phyloP scores from a whole-genome alignment of 2,113 vertebrate genomes.

The Spheniscus mendiculus region DNA sequence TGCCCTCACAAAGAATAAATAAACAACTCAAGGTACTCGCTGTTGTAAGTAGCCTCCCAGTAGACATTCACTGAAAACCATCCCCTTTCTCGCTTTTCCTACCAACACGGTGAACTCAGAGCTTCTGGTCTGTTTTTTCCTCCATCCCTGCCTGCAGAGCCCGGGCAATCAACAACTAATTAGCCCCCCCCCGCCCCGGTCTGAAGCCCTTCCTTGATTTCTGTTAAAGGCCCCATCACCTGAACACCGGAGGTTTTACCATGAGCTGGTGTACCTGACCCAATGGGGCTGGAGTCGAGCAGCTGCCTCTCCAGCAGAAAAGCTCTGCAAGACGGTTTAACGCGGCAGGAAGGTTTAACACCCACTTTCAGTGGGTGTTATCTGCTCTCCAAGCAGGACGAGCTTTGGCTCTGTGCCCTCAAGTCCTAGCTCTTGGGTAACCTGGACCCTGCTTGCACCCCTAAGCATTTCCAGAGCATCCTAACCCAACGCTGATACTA shows the following conservation, averaged over 20 bases:
- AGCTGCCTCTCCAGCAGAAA: neutral
- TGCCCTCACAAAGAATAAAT: neutral
- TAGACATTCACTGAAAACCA: neutral
- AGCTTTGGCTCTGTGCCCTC: neutral
- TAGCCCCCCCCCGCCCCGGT: fast-evolving
- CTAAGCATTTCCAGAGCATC: neutral
- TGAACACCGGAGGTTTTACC: neutral
- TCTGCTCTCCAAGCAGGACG: neutral
- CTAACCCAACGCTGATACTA: no score
- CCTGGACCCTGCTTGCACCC: neutral
- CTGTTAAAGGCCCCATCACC: neutral
- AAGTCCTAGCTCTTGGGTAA: neutral
- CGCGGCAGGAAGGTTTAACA: fast-evolving
- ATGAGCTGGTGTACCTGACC: neutral
- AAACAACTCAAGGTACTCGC: neutral
- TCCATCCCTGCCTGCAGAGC: neutral
- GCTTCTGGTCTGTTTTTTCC: neutral
- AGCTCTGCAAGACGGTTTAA: neutral
- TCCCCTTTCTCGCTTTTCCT: neutral
- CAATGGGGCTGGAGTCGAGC: neutral
- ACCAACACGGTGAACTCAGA: fast-evolving
- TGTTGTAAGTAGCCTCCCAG: neutral
- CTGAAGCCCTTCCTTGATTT: neutral
- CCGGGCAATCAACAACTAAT: neutral
- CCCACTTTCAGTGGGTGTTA: neutral